A percentile compares a stretch with the other conserved stretches of the same genome.
These are phyloP conservation scores for Melanerpes formicivorus DNA, from an alignment of 2,113 vertebrate species.

Conservation along the genomic window DNA sequence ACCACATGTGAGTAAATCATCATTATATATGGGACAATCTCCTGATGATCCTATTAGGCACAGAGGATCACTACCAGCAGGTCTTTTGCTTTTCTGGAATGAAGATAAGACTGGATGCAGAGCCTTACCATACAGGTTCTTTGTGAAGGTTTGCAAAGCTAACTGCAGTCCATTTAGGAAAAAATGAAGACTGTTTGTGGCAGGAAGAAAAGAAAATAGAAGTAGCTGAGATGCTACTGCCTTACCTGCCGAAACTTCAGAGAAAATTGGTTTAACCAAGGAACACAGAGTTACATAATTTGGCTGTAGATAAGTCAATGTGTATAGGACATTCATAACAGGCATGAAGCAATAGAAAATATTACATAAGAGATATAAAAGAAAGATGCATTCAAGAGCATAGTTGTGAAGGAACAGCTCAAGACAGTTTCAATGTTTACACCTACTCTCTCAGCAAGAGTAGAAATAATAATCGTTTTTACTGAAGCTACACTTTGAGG, in stretches of 20 bases:
- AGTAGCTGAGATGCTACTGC: neutral
- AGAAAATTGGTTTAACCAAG: neutral
- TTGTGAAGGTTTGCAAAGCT: neutral
- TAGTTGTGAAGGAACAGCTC: constrained; percentile 1
- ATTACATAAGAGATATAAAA: neutral
- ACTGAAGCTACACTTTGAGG: neutral
- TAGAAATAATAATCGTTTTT: constrained; percentile 33
- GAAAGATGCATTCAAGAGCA: neutral
- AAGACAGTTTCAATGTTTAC: constrained; percentile 16
- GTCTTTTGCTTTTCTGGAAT: neutral
- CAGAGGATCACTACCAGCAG: neutral
- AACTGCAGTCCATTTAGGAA: neutral
- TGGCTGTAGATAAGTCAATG: neutral
- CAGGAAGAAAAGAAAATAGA: neutral
- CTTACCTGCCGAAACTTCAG: neutral
- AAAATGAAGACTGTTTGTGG: neutral
- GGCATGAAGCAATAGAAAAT: neutral
- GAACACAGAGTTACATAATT: neutral
- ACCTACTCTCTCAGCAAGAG: neutral
- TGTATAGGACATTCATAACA: neutral
- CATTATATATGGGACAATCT: neutral
- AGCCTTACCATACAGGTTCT: neutral
- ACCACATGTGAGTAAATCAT: neutral
- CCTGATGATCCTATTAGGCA: neutral
- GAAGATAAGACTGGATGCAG: neutral